phyloP scores from a whole-genome alignment of 2,888 invertebrate genomes.

The Octodonta nipae region DNA sequence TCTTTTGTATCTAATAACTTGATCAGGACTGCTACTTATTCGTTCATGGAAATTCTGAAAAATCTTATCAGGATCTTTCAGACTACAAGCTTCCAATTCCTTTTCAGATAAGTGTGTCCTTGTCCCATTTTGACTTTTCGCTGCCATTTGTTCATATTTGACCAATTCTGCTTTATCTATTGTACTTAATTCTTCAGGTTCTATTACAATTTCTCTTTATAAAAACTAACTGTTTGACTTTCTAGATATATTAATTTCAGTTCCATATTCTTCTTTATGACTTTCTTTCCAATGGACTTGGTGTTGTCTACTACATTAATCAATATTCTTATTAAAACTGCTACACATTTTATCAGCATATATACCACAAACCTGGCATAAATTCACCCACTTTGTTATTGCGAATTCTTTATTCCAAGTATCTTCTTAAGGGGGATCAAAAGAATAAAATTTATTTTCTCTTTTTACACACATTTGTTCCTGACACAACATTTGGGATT shows the following conservation, averaged over 20 bases:
- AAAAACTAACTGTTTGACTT: conserved; percentile 40
- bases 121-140: conserved; percentile 45
- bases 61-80: conserved; percentile 54
- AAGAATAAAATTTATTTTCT: conserved; percentile 66
- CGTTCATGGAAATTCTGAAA: conserved; percentile 67
- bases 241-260: conserved; percentile 3
- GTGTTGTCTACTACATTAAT: conserved; percentile 79
- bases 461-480: conserved; percentile 49
- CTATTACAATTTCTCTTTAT: conserved; percentile 50
- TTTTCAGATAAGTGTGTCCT: conserved; percentile 48
- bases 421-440: conserved; percentile 56
- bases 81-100: conserved; percentile 58
- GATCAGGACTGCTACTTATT: conserved; percentile 59
- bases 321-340: conserved; percentile 62
- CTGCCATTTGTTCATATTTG: conserved; percentile 26
- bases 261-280: conserved; percentile 55
- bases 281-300: conserved; percentile 69
- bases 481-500: conserved; percentile 54
- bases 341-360: conserved; percentile 63
- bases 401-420: conserved; percentile 40
- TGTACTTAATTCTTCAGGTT: conserved; percentile 37
- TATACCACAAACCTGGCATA: conserved; percentile 72
- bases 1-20: conserved; percentile 66
- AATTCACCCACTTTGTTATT: conserved; percentile 40
- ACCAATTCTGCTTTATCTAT: conserved; percentile 42